These are phyloP conservation scores for Pangasius macronema DNA, from an alignment of 2,797 vertebrate genomes.

Conservation along the genomic window DNA sequence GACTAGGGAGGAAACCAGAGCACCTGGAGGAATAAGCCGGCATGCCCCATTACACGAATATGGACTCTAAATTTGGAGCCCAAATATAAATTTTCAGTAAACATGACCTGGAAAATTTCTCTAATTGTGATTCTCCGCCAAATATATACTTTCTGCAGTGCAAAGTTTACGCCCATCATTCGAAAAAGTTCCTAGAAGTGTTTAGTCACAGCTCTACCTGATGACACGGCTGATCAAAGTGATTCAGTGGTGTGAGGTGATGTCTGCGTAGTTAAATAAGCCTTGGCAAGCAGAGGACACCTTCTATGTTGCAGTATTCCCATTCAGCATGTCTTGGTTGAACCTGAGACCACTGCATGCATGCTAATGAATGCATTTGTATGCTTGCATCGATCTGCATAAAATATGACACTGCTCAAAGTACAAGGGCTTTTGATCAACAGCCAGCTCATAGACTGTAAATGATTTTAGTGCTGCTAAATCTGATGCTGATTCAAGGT, in stretches of 20 bases:
- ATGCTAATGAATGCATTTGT: constrained; percentile 58
- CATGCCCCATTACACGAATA: too few relatives aligned
- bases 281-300: constrained; percentile 70
- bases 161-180: constrained; percentile 15
- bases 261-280: constrained; percentile 66
- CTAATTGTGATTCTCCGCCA: neutral
- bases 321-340: constrained; percentile 37
- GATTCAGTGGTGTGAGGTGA: constrained; percentile 63
- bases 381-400: constrained; percentile 46
- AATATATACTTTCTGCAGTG: neutral
- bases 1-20: too few relatives aligned
- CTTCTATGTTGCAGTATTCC: constrained; percentile 71
- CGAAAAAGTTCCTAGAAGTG: constrained; percentile 44
- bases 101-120: neutral
- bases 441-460: constrained; percentile 13
- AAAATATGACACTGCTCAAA: constrained; percentile 46
- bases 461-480: constrained; percentile 14
- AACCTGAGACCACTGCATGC: constrained; percentile 31
- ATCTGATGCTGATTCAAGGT: neutral
- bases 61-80: neutral
- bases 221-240: constrained; percentile 72
- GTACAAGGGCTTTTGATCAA: constrained; percentile 44
- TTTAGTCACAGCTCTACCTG: constrained; percentile 62
- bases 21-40: too few relatives aligned
- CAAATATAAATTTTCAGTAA: neutral